Evolutionary conservation across 1,140 invertebrate genomes (phyloP).

Genomic region (Drosophila sulfurigaster): DNA sequence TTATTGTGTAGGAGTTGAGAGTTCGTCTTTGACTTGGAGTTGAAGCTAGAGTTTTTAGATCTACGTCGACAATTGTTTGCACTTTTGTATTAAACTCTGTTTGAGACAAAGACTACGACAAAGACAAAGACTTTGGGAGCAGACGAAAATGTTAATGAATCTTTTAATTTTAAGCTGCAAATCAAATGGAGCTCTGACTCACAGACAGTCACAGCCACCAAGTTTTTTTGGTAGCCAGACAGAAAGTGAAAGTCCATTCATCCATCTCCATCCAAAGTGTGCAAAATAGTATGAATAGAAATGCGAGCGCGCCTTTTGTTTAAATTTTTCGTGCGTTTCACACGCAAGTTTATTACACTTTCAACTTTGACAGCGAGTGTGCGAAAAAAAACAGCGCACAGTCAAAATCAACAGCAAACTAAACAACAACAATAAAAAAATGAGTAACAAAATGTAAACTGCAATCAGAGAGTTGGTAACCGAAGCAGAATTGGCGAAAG

Average conservation of each 20-base stretch:
- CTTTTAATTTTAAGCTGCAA: slow-evolving; percentile 53
- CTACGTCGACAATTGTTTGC: slow-evolving; percentile 46
- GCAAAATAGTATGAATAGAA: slow-evolving; percentile 47
- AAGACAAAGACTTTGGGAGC: slow-evolving; percentile 15
- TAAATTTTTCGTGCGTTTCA: slow-evolving; percentile 56
- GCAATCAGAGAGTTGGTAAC: slow-evolving; percentile 17
- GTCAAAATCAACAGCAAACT: slow-evolving; percentile 16
- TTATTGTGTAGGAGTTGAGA: slow-evolving; percentile 45
- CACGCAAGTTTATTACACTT: slow-evolving; percentile 74
- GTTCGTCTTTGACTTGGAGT: slow-evolving; percentile 18
- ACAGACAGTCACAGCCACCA: not conserved
- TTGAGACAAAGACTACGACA: slow-evolving; percentile 6
- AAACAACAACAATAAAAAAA: slow-evolving; percentile 7
- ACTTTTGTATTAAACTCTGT: slow-evolving; percentile 28
- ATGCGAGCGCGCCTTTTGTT: slow-evolving; percentile 60
- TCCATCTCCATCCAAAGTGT: slow-evolving; percentile 27
- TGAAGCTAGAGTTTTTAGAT: slow-evolving; percentile 22
- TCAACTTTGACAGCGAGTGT: slow-evolving; percentile 61
- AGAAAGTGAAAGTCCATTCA: slow-evolving; percentile 63
- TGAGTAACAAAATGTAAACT: slow-evolving; percentile 22
- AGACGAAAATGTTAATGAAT: slow-evolving; percentile 63
- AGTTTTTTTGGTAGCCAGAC: slow-evolving; percentile 19
- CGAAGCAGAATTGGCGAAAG: slow-evolving; percentile 42
- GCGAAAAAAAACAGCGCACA: slow-evolving; percentile 8
- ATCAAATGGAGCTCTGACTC: slow-evolving; percentile 46